Conservation (phyloP, 2,113 vertebrate species). For the Neofelis nebulosa region DNA sequence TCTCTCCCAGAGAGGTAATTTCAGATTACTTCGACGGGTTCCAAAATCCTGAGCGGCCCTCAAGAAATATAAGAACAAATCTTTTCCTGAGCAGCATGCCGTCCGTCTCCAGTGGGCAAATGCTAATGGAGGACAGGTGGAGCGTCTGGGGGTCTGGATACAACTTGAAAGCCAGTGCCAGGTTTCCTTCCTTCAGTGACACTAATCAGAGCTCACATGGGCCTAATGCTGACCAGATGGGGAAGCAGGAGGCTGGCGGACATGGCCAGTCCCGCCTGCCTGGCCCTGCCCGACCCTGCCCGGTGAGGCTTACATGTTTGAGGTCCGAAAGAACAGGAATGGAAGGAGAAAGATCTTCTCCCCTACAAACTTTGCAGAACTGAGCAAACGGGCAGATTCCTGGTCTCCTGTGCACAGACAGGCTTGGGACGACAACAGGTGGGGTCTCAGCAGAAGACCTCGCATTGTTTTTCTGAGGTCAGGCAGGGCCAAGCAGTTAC, state of each 20-base stretch:
- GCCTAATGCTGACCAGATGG: constrained; percentile 63
- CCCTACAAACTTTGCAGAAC: neutral
- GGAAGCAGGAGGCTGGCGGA: neutral
- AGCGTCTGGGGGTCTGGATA: constrained; percentile 1
- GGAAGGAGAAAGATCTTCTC: neutral
- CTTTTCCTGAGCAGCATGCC: neutral
- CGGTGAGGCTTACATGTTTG: neutral
- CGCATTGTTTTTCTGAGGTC: neutral
- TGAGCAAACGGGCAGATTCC: neutral
- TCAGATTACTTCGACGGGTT: neutral
- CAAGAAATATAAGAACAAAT: constrained; percentile 15
- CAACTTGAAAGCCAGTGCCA: constrained; percentile 64
- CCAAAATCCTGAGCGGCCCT: neutral
- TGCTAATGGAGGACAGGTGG: constrained; percentile 44
- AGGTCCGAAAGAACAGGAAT: neutral
- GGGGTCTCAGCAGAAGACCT: neutral
- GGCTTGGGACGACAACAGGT: neutral
- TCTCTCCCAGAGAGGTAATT: neutral
- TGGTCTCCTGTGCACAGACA: neutral
- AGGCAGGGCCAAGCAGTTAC: neutral
- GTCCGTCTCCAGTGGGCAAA: neutral
- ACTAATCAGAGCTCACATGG: constrained; percentile 62
- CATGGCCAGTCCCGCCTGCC: neutral
- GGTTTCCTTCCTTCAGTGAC: constrained; percentile 56
- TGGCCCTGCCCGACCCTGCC: too few relatives aligned